Percentiles rank a stretch among this genome's conserved stretches.
phyloP scores from a whole-genome alignment of 2,888 invertebrate genomes.

The Elmis aenea region DNA sequence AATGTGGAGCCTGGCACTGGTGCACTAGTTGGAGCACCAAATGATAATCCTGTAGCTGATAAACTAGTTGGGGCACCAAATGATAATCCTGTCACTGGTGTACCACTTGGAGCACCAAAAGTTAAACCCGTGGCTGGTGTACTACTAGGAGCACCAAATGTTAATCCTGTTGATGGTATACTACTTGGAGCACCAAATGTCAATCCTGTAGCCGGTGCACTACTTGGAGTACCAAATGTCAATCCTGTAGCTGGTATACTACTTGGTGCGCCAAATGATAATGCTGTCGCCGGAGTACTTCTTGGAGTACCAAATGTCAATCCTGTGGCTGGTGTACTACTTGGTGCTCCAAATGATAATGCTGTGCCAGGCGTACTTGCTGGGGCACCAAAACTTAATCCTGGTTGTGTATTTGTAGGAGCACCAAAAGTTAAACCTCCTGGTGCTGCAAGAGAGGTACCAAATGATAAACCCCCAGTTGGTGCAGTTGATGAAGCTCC shows the following conservation, averaged over 20 bases:
- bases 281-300: constrained; percentile 30
- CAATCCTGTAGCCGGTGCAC: constrained; percentile 6
- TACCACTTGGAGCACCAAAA: constrained; percentile 28
- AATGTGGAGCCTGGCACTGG: constrained; percentile 8
- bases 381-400: constrained; percentile 20
- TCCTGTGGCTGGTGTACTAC: constrained; percentile 29
- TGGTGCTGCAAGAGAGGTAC: neutral
- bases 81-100: constrained; percentile 24
- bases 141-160: constrained; percentile 37
- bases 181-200: constrained; percentile 12
- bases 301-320: constrained; percentile 29
- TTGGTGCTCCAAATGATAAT: constrained; percentile 31
- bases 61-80: neutral
- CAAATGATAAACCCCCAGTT: constrained; percentile 4
- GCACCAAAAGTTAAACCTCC: neutral
- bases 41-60: too few relatives aligned
- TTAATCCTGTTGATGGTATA: constrained; percentile 26
- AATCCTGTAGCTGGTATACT: too few relatives aligned
- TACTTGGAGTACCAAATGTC: constrained; percentile 7
- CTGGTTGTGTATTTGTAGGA: constrained; percentile 6
- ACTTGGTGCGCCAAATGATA: neutral
- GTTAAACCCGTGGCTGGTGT: constrained; percentile 23
- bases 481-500: constrained; percentile 2
- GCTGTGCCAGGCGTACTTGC: constrained; percentile 13
- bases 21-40: constrained; percentile 8